Conservation (phyloP, 2,888 invertebrate species). For the Deilephila porcellus region DNA sequence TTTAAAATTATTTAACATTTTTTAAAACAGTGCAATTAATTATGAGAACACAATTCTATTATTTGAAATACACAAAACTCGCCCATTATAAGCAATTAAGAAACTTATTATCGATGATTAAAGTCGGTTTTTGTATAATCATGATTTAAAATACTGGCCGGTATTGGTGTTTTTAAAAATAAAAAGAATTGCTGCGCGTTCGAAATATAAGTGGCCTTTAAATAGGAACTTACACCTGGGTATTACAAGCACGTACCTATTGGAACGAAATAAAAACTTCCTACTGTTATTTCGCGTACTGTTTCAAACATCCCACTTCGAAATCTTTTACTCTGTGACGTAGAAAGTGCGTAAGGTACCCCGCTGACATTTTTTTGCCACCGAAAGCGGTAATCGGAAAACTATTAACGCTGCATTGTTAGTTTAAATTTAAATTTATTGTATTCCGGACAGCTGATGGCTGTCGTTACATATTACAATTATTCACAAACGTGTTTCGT, state of each 20-base stretch:
- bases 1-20: constrained; percentile 37
- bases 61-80: constrained; percentile 26
- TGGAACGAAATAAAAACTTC: constrained; percentile 27
- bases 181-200: constrained; percentile 47
- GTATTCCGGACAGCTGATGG: constrained; percentile 48
- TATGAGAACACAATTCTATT: constrained; percentile 39
- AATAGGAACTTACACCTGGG: constrained; percentile 54
- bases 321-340: constrained; percentile 34
- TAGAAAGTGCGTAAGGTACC: constrained; percentile 38
- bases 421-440: constrained; percentile 41
- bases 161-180: constrained; percentile 35
- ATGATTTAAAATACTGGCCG: background rate
- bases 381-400: constrained; percentile 56
- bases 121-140: constrained; percentile 30
- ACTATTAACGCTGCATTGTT: constrained; percentile 54
- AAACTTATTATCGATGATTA: background rate
- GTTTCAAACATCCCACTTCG: constrained; percentile 8
- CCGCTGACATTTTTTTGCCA: constrained; percentile 48
- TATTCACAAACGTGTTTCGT: constrained; percentile 31
- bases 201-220: constrained; percentile 48
- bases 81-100: background rate
- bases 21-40: constrained; percentile 42
- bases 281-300: constrained; percentile 23
- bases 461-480: constrained; percentile 36
- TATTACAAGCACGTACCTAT: constrained; percentile 39